Evolutionary conservation across 1,140 invertebrate genomes (phyloP), one percentile per base, ranked within the genome.

Genomic region (Trichomalopsis sarcophagae): DNA sequence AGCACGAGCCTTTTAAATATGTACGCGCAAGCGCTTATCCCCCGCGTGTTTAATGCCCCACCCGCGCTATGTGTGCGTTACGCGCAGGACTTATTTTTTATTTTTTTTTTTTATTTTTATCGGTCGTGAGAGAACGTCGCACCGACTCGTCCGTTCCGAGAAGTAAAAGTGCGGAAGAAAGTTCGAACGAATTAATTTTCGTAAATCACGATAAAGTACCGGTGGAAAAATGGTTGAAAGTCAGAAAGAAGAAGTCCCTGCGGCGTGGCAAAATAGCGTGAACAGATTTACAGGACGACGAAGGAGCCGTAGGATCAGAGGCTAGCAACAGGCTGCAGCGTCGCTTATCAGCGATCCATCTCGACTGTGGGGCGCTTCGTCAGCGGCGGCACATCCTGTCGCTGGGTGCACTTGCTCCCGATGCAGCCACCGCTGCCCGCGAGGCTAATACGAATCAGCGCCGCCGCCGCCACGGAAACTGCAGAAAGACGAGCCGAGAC

Each of bases 1-100:
- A 77, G 75, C 36, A 75, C 81, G 75, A 77, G 36, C 76, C 76
- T 84, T 84, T 84, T 80, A 80, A 84, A 84, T 84, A 74, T 74
- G 68, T 77, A 23, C 33, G 23, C 87, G 87, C 27, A 27, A 27
- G 27, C 86, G 89, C 90, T 90, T 90, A 90, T 89, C 88, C 55
- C 14, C 47, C 86, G 82, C 87, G 82, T 89, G 88, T 88, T 90
- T 88, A 87, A 90, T 88, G 82, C 81, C 74, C 55, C 86, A 84
- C 87, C 82, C 82, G 86, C 86, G 66, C 78, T 62, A 88, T 84
- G 80, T 84, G 80, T 76, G 62, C 71, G 66, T 78, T 78, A 78
- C 76, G 82, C 62, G 44, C 10, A 6, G n/a, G 50, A 82, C 47
- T 33, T 62, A 23, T 27, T 82, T 36, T 36, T 36, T 36, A 36